These are phyloP conservation scores for Drosophila diplacantha DNA, from an alignment of 2,888 invertebrate genomes.

Conservation along the genomic window DNA sequence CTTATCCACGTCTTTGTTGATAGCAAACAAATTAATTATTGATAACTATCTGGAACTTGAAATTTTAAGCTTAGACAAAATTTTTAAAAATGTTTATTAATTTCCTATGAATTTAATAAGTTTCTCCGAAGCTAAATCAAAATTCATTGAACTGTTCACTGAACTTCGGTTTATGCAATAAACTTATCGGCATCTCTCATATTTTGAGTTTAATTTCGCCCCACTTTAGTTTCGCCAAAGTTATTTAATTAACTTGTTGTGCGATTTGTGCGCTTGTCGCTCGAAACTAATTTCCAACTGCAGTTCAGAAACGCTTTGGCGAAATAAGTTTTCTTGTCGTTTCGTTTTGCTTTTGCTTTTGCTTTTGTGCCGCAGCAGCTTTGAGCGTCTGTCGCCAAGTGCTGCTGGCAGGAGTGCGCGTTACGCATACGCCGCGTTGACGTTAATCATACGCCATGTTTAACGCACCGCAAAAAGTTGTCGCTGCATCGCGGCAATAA, in stretches of 20 bases:
- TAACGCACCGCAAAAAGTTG: slow-evolving; percentile 47
- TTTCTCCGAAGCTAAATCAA: neutral
- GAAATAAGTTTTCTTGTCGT: slow-evolving; percentile 25
- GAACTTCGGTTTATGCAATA: neutral
- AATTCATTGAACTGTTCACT: slow-evolving; percentile 3
- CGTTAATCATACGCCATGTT: slow-evolving; percentile 70
- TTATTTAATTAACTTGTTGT: slow-evolving; percentile 37
- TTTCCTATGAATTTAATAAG: neutral
- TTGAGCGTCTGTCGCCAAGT: slow-evolving; percentile 31
- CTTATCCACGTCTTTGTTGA: neutral
- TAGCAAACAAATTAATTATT: neutral
- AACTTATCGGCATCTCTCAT: slow-evolving; percentile 7
- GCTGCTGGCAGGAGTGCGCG: slow-evolving; percentile 29
- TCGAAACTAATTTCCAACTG: slow-evolving; percentile 40
- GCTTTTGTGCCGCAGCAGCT: slow-evolving; percentile 14
- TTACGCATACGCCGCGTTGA: slow-evolving; percentile 63
- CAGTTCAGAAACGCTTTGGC: slow-evolving; percentile 46
- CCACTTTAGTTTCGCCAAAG: slow-evolving; percentile 16
- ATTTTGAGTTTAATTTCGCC: slow-evolving; percentile 6
- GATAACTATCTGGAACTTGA: neutral
- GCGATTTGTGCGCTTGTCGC: slow-evolving; percentile 30
- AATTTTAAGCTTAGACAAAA: neutral
- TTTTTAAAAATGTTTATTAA: neutral
- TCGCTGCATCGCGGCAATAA: slow-evolving; percentile 51
- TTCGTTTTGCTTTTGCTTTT: slow-evolving; percentile 10